A percentile compares a stretch with the other conserved stretches of the same genome.
These are phyloP conservation scores for Epistrophella euchroma DNA, from an alignment of 2,888 invertebrate species.

Conservation along the genomic window DNA sequence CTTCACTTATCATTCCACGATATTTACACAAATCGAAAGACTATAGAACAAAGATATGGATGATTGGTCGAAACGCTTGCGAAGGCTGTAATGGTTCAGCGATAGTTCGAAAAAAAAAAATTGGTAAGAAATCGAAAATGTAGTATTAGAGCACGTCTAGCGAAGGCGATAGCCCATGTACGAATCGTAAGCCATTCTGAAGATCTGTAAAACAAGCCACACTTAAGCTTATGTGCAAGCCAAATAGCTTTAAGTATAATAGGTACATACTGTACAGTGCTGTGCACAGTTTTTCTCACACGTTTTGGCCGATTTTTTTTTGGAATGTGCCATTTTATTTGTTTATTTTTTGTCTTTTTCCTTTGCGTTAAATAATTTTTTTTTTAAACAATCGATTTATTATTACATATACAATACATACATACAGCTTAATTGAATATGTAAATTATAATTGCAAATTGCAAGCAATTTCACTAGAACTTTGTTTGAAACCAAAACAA, in stretches of 20 bases:
- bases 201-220: conserved; percentile 50
- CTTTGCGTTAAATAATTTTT: too few relatives aligned
- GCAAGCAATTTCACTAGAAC: too few relatives aligned
- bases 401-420: too few relatives aligned
- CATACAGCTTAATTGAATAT: too few relatives aligned
- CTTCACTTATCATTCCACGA: conserved; percentile 34
- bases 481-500: too few relatives aligned
- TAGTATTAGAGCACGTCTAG: conserved; percentile 69
- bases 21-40: background rate
- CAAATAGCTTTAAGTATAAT: conserved; percentile 19
- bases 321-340: too few relatives aligned
- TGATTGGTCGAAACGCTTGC: conserved; percentile 5
- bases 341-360: too few relatives aligned
- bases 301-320: too few relatives aligned
- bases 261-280: background rate
- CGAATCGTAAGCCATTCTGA: conserved; percentile 67
- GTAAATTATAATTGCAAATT: too few relatives aligned
- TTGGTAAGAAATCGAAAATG: conserved; percentile 6
- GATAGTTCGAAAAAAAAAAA: conserved; percentile 3
- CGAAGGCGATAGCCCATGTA: conserved; percentile 70
- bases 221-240: conserved; percentile 33
- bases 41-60: background rate
- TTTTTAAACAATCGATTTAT: too few relatives aligned
- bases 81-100: background rate
- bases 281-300: background rate